Conservation (phyloP, 2,888 invertebrate species). For the Microchrysa polita region DNA sequence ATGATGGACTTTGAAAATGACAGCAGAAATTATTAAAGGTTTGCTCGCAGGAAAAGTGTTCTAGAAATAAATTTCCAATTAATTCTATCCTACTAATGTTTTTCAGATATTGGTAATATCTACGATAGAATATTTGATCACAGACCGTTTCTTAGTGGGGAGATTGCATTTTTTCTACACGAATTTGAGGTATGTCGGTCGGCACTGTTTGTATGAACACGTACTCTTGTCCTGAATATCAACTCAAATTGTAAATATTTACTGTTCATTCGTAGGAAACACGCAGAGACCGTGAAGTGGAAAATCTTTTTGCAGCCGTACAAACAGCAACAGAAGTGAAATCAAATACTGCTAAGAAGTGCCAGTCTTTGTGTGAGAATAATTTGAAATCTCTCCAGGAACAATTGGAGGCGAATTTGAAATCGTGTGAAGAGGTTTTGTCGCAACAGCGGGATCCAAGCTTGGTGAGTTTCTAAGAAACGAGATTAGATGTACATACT, state of each 20-base stretch:
- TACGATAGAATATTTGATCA: conserved; percentile 89
- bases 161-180: conserved; percentile 82
- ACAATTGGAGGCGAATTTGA: conserved; percentile 73
- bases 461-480: conserved; percentile 64
- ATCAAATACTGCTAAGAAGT: conserved; percentile 76
- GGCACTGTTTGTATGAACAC: too few relatives aligned
- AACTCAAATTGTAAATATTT: neutral
- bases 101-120: conserved; percentile 77
- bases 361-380: conserved; percentile 70
- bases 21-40: conserved; percentile 42
- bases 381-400: conserved; percentile 72
- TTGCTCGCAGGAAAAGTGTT: neutral
- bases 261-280: conserved; percentile 69
- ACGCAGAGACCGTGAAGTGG: conserved; percentile 81
- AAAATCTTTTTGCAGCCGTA: conserved; percentile 78
- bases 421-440: conserved; percentile 71
- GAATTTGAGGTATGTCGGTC: conserved; percentile 80
- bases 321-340: conserved; percentile 82
- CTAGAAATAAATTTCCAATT: neutral
- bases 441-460: conserved; percentile 69
- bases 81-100: neutral
- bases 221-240: too few relatives aligned
- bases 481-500: too few relatives aligned
- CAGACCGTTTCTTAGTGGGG: conserved; percentile 84
- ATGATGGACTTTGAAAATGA: conserved; percentile 31